Conservation (phyloP, 2,888 invertebrate species). For the Aquatica leii region DNA sequence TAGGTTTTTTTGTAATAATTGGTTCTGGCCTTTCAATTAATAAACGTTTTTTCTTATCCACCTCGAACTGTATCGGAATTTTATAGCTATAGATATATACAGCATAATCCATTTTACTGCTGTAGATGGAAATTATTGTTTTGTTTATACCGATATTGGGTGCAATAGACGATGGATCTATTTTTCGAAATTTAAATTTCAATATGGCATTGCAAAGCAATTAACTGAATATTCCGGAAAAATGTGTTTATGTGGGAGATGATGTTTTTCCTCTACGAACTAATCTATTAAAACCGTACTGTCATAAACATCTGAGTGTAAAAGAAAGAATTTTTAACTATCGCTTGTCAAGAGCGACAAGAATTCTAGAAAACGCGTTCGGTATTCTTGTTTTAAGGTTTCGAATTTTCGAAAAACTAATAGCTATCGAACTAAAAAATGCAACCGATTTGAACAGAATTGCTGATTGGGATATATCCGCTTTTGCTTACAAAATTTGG, state of each 20-base stretch:
- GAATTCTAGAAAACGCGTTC: slow-evolving; percentile 26
- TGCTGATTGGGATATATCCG: too few relatives aligned
- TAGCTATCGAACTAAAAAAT: too few relatives aligned
- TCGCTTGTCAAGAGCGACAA: slow-evolving; percentile 25
- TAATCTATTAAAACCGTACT: slow-evolving; percentile 10
- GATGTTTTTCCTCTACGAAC: slow-evolving; percentile 15
- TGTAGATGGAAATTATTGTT: slow-evolving; percentile 18
- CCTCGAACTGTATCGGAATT: slow-evolving; percentile 7
- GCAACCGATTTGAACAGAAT: too few relatives aligned
- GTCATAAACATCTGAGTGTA: not conserved
- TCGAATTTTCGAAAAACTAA: slow-evolving; percentile 1
- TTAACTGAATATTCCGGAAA: slow-evolving; percentile 4
- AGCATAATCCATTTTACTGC: slow-evolving; percentile 6
- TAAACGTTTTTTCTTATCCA: too few relatives aligned
- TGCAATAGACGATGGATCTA: slow-evolving; percentile 33
- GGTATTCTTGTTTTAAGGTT: slow-evolving; percentile 5
- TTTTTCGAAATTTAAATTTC: slow-evolving; percentile 4
- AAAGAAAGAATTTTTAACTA: slow-evolving; percentile 34
- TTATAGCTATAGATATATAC: slow-evolving; percentile 14
- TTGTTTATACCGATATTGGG: slow-evolving; percentile 33
- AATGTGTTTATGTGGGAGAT: slow-evolving; percentile 8
- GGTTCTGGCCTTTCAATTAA: too few relatives aligned
- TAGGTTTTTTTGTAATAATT: too few relatives aligned
- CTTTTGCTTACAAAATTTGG: too few relatives aligned
- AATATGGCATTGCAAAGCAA: slow-evolving; percentile 4